Base-by-base conservation (phyloP, 2,113 vertebrate species). In the Alethe diademata region DNA sequence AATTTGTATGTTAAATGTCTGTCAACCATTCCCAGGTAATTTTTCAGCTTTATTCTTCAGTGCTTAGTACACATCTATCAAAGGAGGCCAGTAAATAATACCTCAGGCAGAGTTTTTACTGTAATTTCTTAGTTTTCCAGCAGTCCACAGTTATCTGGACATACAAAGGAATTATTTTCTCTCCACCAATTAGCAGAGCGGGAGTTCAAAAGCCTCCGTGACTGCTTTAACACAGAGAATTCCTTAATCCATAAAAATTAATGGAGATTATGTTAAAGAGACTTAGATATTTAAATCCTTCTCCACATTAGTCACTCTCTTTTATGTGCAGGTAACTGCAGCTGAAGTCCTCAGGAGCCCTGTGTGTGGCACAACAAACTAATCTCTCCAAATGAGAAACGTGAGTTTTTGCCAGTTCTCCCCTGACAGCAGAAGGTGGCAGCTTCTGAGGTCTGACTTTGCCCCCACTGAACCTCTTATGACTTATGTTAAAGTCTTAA, bases 191-290 rank as follows among this genome's bases (percentile, higher is more conserved):
- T 95, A 96, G 82, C 79, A 93, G 87, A 94, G 26, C 14, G 2
- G 62, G 66, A 95, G 92, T 94, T 94, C 91, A 95, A 96, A 96
- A 93, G 75, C 78, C 28, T 88, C 86, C 1, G 19, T 0, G 0
- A 65, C 23, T 72, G 70, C 65, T 86, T 95, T 82, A 93, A 89
- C 65, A 60, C 83, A 3, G 42, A 92, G 79, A 95, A 95, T 82
- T 93, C 78, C 75, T 96, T 96, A 97, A 96, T 92, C 82, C 91
- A 78, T 88, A 95, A 95, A 95, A 95, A 95, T 81, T 82, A 93
- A 90, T 48, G 53, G 78, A 62, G 92, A 95, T 96, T 96, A 93
- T 33, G 66, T 92, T 95, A 89, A 91, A 92, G 74, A 94, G 72
- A 95, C 84, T 95, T 93, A 93, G 94, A 90, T 86, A 90, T 95